Percentiles rank a stretch among this genome's conserved stretches.
Conservation (phyloP, 2,797 vertebrate genomes). For the Clarias pachynema region DNA sequence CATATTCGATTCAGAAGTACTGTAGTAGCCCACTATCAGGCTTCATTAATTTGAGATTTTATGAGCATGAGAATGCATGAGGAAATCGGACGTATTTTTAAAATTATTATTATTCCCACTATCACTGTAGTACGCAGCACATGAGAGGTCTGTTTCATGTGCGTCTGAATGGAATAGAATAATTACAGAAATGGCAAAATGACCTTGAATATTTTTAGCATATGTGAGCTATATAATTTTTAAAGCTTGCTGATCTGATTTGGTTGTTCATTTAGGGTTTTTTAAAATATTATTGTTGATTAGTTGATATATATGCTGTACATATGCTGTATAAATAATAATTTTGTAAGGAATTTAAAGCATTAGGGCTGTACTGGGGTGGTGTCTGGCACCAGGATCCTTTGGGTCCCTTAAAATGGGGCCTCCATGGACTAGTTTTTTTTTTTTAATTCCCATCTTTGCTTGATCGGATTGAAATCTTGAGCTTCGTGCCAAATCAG, state of each 20-base stretch:
- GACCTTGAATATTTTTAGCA: constrained; percentile 31
- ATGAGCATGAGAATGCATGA: constrained; percentile 25
- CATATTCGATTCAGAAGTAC: constrained; percentile 31
- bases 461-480: too few relatives aligned
- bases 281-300: not conserved
- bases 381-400: too few relatives aligned
- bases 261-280: not conserved
- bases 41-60: constrained; percentile 34
- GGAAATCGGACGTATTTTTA: not conserved
- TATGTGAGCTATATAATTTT: not conserved
- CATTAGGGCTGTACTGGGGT: not conserved
- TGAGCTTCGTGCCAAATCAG: too few relatives aligned
- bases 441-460: too few relatives aligned
- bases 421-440: too few relatives aligned
- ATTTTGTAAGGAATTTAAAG: not conserved
- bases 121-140: not conserved
- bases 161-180: not conserved
- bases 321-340: not conserved
- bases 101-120: not conserved
- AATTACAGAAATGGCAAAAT: not conserved
- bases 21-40: constrained; percentile 28
- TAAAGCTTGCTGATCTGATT: not conserved
- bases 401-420: too few relatives aligned
- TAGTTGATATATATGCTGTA: not conserved
- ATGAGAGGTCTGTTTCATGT: not conserved